A percentile compares a stretch with the other conserved stretches of the same genome.
Conservation (phyloP, 2,113 vertebrate genomes). For the Forbesichthys agassizii region DNA sequence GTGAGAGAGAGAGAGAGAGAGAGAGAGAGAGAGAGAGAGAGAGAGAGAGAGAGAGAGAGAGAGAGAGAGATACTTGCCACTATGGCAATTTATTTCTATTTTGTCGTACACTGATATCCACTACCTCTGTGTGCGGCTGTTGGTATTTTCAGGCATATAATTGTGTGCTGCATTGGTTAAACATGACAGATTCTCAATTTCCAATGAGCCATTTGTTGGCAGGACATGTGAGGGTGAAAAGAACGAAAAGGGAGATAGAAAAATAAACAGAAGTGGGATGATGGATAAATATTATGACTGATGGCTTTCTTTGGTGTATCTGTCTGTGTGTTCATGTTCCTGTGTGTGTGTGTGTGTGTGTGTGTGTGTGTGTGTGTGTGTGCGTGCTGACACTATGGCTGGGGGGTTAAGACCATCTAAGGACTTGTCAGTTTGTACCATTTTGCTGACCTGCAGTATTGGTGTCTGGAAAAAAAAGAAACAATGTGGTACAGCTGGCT, state of each 20-base stretch:
- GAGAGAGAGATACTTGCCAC: not conserved
- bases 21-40: too few relatives aligned
- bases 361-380: conserved; percentile 41
- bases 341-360: conserved; percentile 1
- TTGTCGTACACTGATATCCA: conserved; percentile 15
- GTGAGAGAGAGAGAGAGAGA: too few relatives aligned
- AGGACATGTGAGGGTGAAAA: conserved; percentile 36
- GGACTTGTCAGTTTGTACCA: conserved; percentile 55
- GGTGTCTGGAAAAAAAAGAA: too few relatives aligned
- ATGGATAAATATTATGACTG: conserved; percentile 69
- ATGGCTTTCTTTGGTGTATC: conserved; percentile 40
- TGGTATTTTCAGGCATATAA: conserved; percentile 38
- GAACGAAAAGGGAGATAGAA: conserved; percentile 20
- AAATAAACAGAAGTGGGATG: conserved; percentile 52
- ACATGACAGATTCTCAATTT: conserved; percentile 41
- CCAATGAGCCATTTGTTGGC: conserved; percentile 40
- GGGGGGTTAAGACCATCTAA: conserved; percentile 42
- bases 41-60: conserved; percentile 1
- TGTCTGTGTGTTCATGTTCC: conserved; percentile 29
- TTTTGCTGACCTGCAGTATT: conserved; percentile 33
- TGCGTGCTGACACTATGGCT: conserved; percentile 42
- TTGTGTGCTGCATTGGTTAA: conserved; percentile 44
- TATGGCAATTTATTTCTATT: conserved; percentile 24
- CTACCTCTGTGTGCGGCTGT: conserved; percentile 1
- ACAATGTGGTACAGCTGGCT: too few relatives aligned